phyloP scores from a whole-genome alignment of 2,888 invertebrate species.

The Megamerina dolium region DNA sequence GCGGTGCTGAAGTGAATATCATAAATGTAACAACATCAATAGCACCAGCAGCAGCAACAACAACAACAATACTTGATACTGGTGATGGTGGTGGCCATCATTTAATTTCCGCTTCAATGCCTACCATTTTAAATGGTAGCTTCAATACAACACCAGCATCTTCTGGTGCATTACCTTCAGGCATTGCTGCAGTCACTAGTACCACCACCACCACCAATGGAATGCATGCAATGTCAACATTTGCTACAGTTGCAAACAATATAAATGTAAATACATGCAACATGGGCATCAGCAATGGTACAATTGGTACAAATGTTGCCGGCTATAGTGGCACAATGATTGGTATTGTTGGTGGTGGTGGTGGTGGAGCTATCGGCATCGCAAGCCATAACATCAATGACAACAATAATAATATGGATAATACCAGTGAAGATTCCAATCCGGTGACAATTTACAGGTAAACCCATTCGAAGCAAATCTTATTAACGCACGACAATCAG shows the following conservation, averaged over 20 bases:
- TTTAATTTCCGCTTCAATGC: too few relatives aligned
- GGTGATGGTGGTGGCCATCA: background rate
- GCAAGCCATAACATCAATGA: constrained; percentile 56
- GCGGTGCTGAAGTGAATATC: too few relatives aligned
- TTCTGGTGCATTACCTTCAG: too few relatives aligned
- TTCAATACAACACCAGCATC: too few relatives aligned
- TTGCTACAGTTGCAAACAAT: too few relatives aligned
- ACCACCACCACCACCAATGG: constrained; percentile 7
- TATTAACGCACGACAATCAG: background rate
- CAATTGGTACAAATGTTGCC: background rate
- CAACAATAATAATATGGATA: constrained; percentile 69
- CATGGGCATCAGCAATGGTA: background rate
- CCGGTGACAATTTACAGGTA: constrained; percentile 88
- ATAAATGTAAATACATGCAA: background rate
- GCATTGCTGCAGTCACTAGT: constrained; percentile 1
- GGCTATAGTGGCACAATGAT: constrained; percentile 10
- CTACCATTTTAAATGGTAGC: constrained; percentile 5
- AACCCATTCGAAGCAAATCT: constrained; percentile 12
- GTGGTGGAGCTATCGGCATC: constrained; percentile 23
- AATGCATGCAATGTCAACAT: too few relatives aligned
- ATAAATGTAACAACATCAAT: constrained; percentile 1
- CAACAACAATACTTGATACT: background rate
- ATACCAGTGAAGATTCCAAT: constrained; percentile 80
- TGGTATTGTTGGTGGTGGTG: background rate
- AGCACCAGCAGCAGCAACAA: too few relatives aligned